A percentile compares a stretch with the other conserved stretches of the same genome.
These are phyloP conservation scores for Himalopsyche japonica DNA, from an alignment of 2,888 invertebrate species.

Conservation along the genomic window DNA sequence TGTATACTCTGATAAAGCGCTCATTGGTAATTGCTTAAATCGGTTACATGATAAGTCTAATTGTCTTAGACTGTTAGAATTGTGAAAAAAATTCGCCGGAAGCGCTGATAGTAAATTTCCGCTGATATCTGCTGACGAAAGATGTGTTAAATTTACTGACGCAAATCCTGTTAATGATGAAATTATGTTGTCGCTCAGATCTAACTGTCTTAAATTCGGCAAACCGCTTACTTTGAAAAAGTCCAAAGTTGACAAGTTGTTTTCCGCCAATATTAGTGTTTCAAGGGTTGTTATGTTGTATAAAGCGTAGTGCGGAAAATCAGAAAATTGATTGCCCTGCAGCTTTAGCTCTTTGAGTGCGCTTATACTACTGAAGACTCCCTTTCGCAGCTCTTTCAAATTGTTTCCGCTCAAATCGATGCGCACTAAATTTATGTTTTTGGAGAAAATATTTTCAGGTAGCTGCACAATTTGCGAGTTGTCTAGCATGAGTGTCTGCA, in stretches of 20 bases:
- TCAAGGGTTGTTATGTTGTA: slow-evolving; percentile 77
- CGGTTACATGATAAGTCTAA: slow-evolving; percentile 79
- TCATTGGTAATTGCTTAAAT: slow-evolving; percentile 77
- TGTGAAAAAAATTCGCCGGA: slow-evolving; percentile 80
- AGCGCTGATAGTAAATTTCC: slow-evolving; percentile 74
- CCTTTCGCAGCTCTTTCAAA: slow-evolving; percentile 68
- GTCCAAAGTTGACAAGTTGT: slow-evolving; percentile 71
- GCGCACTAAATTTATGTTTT: slow-evolving; percentile 76
- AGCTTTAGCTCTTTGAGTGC: slow-evolving; percentile 77
- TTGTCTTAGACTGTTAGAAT: slow-evolving; percentile 70
- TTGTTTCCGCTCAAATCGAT: slow-evolving; percentile 75
- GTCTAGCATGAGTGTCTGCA: slow-evolving; percentile 73
- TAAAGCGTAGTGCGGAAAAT: slow-evolving; percentile 79
- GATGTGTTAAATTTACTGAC: slow-evolving; percentile 72
- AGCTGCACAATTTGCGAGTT: slow-evolving; percentile 70
- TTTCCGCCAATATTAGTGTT: slow-evolving; percentile 69
- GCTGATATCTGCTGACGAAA: slow-evolving; percentile 75
- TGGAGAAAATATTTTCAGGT: slow-evolving; percentile 71
- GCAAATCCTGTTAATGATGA: slow-evolving; percentile 76
- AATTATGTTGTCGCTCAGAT: slow-evolving; percentile 75
- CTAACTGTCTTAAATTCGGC: slow-evolving; percentile 72
- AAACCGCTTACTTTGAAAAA: slow-evolving; percentile 77
- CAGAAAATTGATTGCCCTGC: slow-evolving; percentile 71
- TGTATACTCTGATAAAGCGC: slow-evolving; percentile 74
- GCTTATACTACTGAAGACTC: slow-evolving; percentile 73